phyloP scores from a whole-genome alignment of 1,140 invertebrate species.

The Aphaenogaster ashmeadi region DNA sequence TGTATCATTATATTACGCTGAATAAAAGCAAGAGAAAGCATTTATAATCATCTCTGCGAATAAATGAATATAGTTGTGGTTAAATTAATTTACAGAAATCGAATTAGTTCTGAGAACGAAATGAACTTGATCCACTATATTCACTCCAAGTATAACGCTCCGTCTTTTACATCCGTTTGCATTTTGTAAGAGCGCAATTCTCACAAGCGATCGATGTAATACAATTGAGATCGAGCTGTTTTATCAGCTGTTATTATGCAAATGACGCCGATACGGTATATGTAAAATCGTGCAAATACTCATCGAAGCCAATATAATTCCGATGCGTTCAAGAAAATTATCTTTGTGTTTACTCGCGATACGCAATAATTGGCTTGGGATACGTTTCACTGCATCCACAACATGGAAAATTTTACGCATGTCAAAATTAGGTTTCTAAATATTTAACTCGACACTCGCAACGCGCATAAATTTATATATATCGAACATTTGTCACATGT shows the following conservation, averaged over 20 bases:
- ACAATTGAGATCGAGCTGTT: conserved; percentile 12
- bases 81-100: background rate
- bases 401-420: conserved; percentile 24
- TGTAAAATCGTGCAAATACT: conserved; percentile 29
- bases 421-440: background rate
- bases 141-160: background rate
- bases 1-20: background rate
- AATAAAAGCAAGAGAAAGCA: background rate
- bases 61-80: background rate
- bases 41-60: conserved; percentile 6
- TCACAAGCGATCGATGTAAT: background rate
- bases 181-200: conserved; percentile 2
- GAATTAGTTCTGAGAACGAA: background rate
- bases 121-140: background rate
- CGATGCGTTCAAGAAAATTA: conserved; percentile 39
- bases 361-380: background rate
- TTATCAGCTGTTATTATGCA: conserved; percentile 48
- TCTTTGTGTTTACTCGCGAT: conserved; percentile 22
- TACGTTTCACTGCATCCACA: background rate
- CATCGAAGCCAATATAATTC: background rate
- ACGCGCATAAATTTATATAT: background rate
- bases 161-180: background rate
- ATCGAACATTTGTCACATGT: background rate
- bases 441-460: background rate
- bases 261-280: background rate